Evolutionary conservation across 1,140 invertebrate species (phyloP), one percentile per base, ranked within the genome.

Genomic region (Tetramorium parvispinum): DNA sequence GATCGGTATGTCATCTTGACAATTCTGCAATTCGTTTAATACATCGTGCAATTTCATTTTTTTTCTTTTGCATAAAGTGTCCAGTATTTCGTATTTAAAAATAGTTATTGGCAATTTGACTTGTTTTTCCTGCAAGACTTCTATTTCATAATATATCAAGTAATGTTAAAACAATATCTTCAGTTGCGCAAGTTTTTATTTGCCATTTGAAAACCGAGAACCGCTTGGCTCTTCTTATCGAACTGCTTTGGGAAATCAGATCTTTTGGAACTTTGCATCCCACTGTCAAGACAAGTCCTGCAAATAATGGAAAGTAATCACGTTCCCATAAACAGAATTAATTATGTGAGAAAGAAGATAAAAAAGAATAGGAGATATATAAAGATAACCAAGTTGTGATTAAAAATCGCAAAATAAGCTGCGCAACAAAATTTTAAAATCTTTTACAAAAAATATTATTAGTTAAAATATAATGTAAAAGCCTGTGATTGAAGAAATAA

Each of bases 1-100:
- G 71, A 91, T 88, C 73, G 75, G 24, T 68, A 87, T 51, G 70
- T 91, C 51, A 0, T 81, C 21, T 63, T 89, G 71, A 24, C 61
- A 82, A 57, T 75, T 88, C 85, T 77, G 59, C 11, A 88, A 71
- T 21, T 86, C 49, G 73, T 87, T 59, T 0, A 90, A 43, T 27
- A 83, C 3, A 3, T 83, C 16, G 49, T 63, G 61, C 16, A 27
- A 40, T 63, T 90, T 63, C 78, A 88, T 86, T 43, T 83, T 86
- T 40, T 85, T 32, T 53, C 4, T 3, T 32, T 5, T 40, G 27
- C 21, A 3, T 13, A 61, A 10, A 70, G 24, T 49, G n/a, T 51
- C 21, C 1, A 37, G 11, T 73, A 61, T 51, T 57, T 78, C n/a
- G 7, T 73, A 61, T 51, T 57, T 78, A 40, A 82, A 59, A 10